A percentile compares a stretch with the other conserved stretches of the same genome.
These are phyloP conservation scores for Coecobrya sp. DNA, from an alignment of 2,888 invertebrate genomes.

Conservation along the genomic window DNA sequence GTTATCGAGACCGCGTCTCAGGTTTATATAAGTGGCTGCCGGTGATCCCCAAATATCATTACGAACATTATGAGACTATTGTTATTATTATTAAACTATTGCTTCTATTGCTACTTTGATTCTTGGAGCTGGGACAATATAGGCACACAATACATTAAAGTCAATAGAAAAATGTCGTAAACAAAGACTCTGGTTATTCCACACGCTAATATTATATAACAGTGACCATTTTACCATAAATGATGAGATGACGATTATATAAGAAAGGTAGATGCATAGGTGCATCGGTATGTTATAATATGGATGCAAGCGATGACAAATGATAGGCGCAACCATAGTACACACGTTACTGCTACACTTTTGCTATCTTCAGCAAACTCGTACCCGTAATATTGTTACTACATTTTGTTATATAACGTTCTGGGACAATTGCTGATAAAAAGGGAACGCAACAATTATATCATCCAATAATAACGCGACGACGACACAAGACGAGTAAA, in stretches of 20 bases:
- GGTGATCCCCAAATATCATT: slow-evolving; percentile 73
- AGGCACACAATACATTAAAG: not conserved
- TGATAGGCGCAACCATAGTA: slow-evolving; percentile 44
- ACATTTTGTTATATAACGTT: slow-evolving; percentile 54
- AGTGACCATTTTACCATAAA: slow-evolving; percentile 57
- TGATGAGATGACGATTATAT: slow-evolving; percentile 48
- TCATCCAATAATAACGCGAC: slow-evolving; percentile 39
- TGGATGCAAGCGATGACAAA: slow-evolving; percentile 53
- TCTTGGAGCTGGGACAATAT: slow-evolving; percentile 26
- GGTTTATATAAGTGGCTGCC: slow-evolving; percentile 83
- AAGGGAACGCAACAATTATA: slow-evolving; percentile 81
- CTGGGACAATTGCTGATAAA: slow-evolving; percentile 75
- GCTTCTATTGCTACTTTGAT: not conserved
- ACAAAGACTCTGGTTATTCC: slow-evolving; percentile 50
- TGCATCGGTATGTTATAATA: slow-evolving; percentile 19
- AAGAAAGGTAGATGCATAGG: not conserved
- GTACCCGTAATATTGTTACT: slow-evolving; percentile 11
- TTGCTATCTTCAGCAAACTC: slow-evolving; percentile 21
- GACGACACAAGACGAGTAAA: slow-evolving; percentile 43
- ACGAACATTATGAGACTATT: slow-evolving; percentile 60
- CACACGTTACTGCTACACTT: slow-evolving; percentile 35
- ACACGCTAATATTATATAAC: slow-evolving; percentile 39
- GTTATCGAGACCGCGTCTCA: slow-evolving; percentile 69
- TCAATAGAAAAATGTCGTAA: slow-evolving; percentile 47
- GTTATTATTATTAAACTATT: slow-evolving; percentile 58